Evolutionary conservation across 2,888 invertebrate species (phyloP), one percentile per base, ranked within the genome.

Genomic region (Hemicrepidius hirtus): DNA sequence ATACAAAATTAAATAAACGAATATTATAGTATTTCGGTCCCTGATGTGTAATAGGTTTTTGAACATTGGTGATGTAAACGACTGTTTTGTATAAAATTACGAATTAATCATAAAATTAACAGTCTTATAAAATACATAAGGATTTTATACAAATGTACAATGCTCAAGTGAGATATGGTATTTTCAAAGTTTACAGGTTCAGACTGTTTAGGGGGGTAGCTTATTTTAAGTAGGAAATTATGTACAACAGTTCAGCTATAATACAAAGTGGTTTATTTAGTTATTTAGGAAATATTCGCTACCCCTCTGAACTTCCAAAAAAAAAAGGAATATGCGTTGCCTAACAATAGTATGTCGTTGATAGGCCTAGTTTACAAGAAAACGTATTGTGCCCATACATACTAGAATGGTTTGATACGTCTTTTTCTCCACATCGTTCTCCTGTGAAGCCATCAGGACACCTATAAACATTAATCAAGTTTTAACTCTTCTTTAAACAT

Each of bases 381-480:
- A 91, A 92, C 87, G 91, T 72, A 71, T 75, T 82, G 81, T 84
- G 83, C 88, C 90, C 91, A 92, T 93, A 93, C 93, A 91, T 93
- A 93, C 93, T 93, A 90, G 92, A 91, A 86, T 91, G 91, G 86
- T 88, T 89, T 87, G 91, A 90, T 85, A 93, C 91, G 87, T 92
- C 92, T 91, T 95, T 94, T 87, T 91, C 91, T 88, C 93, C 93
- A 88, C 95, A 95, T 84, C 93, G 91, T 85, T 91, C 91, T 83
- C 94, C 94, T 85, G 91, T 91, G 90, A 91, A 94, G 84, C 93
- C 94, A 86, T 93, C 92, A 81, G 92, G 92, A 88, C 94, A 95
- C 88, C 94, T 94, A 60, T 20, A 60, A 60, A 35, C 13, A 24
- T 89, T 12, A 90, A 88, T 80, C 82, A 59, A 35, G 16, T 53